Conservation (phyloP, 2,113 vertebrate genomes). For the Dendrocopos noguchii region DNA sequence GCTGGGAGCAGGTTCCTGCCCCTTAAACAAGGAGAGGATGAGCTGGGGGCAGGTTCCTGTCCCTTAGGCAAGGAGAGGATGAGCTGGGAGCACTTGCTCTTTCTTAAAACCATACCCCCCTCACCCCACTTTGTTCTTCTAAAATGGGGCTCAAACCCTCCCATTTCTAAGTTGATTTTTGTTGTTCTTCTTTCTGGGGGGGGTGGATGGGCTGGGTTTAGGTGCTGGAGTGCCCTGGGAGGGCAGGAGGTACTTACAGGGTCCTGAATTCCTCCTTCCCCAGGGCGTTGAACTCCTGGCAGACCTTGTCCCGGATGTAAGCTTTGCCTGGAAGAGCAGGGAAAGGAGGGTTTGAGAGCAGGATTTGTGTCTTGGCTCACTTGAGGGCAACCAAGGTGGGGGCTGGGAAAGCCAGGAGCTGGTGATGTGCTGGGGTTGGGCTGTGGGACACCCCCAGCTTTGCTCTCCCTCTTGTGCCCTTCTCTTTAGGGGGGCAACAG, state of each 20-base stretch:
- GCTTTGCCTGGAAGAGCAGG: slow-evolving; percentile 64
- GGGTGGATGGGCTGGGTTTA: neutral
- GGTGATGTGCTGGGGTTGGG: neutral
- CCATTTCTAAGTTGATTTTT: neutral
- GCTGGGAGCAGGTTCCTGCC: too few species aligned
- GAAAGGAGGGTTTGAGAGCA: neutral
- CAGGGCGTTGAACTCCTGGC: slow-evolving; percentile 66
- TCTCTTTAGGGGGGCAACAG: neutral
- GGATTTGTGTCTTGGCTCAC: neutral
- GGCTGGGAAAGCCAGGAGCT: neutral
- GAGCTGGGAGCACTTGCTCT: neutral
- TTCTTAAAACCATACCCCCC: too few species aligned
- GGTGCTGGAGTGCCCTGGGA: neutral
- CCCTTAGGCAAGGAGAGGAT: too few species aligned
- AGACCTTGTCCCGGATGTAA: slow-evolving; percentile 79
- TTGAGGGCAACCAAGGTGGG: neutral
- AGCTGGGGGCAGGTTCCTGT: too few species aligned
- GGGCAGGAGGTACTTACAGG: slow-evolving; percentile 69
- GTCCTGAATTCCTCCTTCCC: slow-evolving; percentile 77
- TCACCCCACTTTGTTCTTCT: neutral
- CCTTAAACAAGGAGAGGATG: too few species aligned
- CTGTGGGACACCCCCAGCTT: neutral
- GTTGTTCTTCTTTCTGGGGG: neutral
- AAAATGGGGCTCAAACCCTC: neutral
- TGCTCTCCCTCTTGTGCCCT: neutral